Percentiles rank a stretch among this genome's conserved stretches.
phyloP scores from a whole-genome alignment of 2,113 vertebrate genomes.

The Cacatua alba region DNA sequence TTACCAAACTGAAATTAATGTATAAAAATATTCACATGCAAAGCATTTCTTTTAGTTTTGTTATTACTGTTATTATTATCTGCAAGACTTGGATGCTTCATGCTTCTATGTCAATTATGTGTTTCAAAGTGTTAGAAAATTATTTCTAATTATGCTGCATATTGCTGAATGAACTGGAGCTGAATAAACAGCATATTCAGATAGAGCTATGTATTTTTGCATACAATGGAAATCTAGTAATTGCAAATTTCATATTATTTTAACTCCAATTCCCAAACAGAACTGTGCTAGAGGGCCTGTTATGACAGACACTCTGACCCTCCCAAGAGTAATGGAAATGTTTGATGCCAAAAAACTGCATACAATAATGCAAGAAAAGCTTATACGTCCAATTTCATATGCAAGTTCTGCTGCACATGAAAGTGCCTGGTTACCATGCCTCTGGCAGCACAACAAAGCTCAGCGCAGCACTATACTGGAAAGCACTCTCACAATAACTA shows the following conservation, averaged over 20 bases:
- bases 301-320: not conserved
- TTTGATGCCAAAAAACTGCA: not conserved
- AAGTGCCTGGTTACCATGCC: not conserved
- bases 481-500: not conserved
- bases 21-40: not conserved
- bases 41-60: not conserved
- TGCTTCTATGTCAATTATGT: not conserved
- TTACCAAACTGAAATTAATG: not conserved
- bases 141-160: not conserved
- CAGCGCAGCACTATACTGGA: not conserved
- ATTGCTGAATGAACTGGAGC: not conserved
- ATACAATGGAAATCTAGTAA: not conserved
- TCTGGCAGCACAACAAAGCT: constrained; percentile 15
- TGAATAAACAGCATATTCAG: not conserved
- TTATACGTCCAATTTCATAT: not conserved
- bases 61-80: not conserved
- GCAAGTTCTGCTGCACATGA: not conserved
- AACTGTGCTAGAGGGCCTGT: not conserved
- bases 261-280: not conserved
- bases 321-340: not conserved
- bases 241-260: not conserved
- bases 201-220: not conserved
- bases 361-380: not conserved
- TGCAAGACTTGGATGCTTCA: not conserved
- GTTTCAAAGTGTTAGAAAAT: not conserved